Base-by-base conservation (phyloP, 1,140 invertebrate species). In the Diachasma alloeum region DNA sequence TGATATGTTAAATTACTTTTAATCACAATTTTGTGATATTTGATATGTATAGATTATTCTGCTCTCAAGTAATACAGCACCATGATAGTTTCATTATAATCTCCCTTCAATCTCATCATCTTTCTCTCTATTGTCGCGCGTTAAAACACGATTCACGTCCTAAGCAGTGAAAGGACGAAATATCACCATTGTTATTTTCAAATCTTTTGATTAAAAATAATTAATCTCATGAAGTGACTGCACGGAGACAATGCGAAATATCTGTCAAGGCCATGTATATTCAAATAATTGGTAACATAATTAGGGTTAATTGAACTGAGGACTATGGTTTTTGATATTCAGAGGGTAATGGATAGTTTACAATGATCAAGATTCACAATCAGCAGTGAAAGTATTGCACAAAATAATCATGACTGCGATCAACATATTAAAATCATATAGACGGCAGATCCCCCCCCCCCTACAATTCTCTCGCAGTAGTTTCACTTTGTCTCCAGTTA, bases 91-190 rank as follows among this genome's bases (percentile, higher is more conserved):
- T 69, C 5, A 42, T 36, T 67, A 69, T 69, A 42, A 39, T 39
- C 24, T 36, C 36, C 13, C 24, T 42, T n/a, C 36, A 17, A 17
- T 22, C 11, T 69, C 39, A 13, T 11, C 13, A 42, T 9, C 48
- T 69, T 42, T n/a, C 10, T 22, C 37, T 69, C 19, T 69, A 71
- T 48, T 71, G 42, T 48, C 69, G 42, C 69, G 69, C 69, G 69
- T 71, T 48, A 53, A 71, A 71, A 71, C 17, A 69, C 46, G 24
- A 71, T 46, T n/a, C 69, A 24, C 10, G 69, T 71, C 42, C 11
- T 71, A 4, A 53, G 17, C 69, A 39, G 24, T 71, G 17, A 24
- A 71, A 46, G 46, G 24, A 48, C 42, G 46, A 19, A 46, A 11
- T 31, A 71, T 46, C 24, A 31, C 22, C 9, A 71, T 26, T 48